Base-by-base conservation (phyloP, 1,140 invertebrate genomes). In the Nasonia longicornis region DNA sequence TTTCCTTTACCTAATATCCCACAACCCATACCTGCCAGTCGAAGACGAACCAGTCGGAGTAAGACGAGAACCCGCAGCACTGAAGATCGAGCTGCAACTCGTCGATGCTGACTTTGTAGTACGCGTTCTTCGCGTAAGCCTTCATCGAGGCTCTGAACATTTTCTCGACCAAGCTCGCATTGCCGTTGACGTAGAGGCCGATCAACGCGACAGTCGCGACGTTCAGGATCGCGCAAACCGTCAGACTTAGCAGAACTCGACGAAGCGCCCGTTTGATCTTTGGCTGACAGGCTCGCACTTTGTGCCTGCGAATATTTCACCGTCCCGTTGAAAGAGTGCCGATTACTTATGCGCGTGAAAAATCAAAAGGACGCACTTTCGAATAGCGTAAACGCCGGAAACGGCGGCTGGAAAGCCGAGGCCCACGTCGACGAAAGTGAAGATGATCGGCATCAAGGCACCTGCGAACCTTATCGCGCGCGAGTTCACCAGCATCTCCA, bases 81-180 rank as follows among this genome's bases (percentile, higher is more conserved):
- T 90, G 87, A 3, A 89, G 82, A 77, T 85, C 75, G n/a, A 89
- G 86, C 74, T 90, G 89, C 71, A 90, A 84, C 71, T 85, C 85
- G 73, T 90, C 89, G 11, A 89, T 83, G 10, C 71, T 72, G 69
- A 84, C 85, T 80, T 90, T 90, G 77, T 88, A 82, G 0, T 83
- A 86, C 0, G 85, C 74, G 7, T 77, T 81, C 3, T 31, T 87
- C 4, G 82, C 74, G 78, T 90, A 90, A 45, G 86, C 52, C 29
- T 83, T 85, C 89, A 90, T 90, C 31, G 89, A 87, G 20, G 81
- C 75, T 67, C 87, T 88, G 81, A 90, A 89, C 42, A 87, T 77
- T n/a, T 78, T 77, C 35, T 83, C 79, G 31, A 89, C 70, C 11
- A 86, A 81, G 11, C 87, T 84, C 67, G 82, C 76, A 10, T 76